These are phyloP conservation scores for Trichonephila clavipes DNA, from an alignment of 1,140 invertebrate genomes.

Conservation along the genomic window DNA sequence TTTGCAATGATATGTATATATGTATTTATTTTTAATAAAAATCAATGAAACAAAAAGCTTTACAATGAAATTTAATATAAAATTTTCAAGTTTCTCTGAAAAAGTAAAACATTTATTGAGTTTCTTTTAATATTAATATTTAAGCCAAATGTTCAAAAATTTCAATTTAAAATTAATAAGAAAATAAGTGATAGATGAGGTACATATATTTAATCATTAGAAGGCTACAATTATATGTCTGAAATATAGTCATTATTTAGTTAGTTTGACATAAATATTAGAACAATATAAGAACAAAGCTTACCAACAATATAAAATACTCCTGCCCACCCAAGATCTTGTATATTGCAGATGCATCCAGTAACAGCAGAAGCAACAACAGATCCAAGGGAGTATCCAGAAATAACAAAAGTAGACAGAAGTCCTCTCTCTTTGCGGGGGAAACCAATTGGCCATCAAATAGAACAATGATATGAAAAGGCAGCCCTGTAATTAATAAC, in stretches of 20 bases:
- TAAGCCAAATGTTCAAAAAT: too few relatives aligned
- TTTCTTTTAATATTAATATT: too few relatives aligned
- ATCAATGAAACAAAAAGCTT: too few relatives aligned
- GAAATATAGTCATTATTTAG: not conserved
- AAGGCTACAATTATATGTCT: too few relatives aligned
- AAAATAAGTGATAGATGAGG: too few relatives aligned
- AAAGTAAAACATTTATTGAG: too few relatives aligned
- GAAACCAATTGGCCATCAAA: slow-evolving; percentile 80
- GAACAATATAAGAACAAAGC: not conserved
- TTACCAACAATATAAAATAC: slow-evolving; percentile 41
- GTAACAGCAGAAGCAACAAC: not conserved
- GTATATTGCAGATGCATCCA: slow-evolving; percentile 1
- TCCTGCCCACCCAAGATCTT: not conserved
- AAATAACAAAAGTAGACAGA: slow-evolving; percentile 64
- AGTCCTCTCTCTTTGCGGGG: slow-evolving; percentile 66
- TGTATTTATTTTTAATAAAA: too few relatives aligned
- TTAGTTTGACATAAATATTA: not conserved
- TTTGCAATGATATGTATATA: too few relatives aligned
- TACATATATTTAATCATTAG: too few relatives aligned
- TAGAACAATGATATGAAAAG: slow-evolving; percentile 80
- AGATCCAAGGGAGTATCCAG: slow-evolving; percentile 9
- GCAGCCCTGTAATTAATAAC: slow-evolving; percentile 78
- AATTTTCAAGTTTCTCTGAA: too few relatives aligned
- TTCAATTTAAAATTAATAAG: too few relatives aligned
- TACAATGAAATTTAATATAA: too few relatives aligned